phyloP scores from a whole-genome alignment of 1,140 invertebrate genomes.

The Melitaea cinxia region DNA sequence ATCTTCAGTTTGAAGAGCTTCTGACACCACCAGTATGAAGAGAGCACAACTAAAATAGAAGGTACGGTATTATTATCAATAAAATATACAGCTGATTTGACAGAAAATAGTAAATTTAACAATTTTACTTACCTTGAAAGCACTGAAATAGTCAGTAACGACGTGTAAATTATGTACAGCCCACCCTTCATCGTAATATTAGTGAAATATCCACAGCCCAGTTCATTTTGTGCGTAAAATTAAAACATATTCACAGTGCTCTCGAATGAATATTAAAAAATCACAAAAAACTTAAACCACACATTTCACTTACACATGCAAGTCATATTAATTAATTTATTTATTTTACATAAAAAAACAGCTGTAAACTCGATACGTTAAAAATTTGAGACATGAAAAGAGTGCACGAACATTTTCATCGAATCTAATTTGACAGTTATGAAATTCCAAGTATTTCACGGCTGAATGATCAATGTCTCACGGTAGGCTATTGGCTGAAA shows the following conservation, averaged over 20 bases:
- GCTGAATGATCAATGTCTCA: slow-evolving; percentile 30
- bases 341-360: slow-evolving; percentile 24
- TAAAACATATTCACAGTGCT: slow-evolving; percentile 65
- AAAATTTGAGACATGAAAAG: slow-evolving; percentile 55
- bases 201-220: slow-evolving; percentile 73
- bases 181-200: slow-evolving; percentile 83
- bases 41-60: slow-evolving; percentile 67
- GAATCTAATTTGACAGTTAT: slow-evolving; percentile 65
- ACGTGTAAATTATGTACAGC: slow-evolving; percentile 82
- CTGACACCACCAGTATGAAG: slow-evolving; percentile 72
- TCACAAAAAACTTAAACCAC: slow-evolving; percentile 43
- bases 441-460: slow-evolving; percentile 43
- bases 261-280: slow-evolving; percentile 42
- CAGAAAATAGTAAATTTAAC: slow-evolving; percentile 16
- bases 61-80: slow-evolving; percentile 1
- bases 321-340: slow-evolving; percentile 41
- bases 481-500: slow-evolving; percentile 48
- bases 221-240: slow-evolving; percentile 77
- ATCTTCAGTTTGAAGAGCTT: slow-evolving; percentile 62
- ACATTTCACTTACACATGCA: slow-evolving; percentile 43
- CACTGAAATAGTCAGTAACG: slow-evolving; percentile 82
- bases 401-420: slow-evolving; percentile 51
- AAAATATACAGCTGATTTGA: background rate
- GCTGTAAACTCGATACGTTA: slow-evolving; percentile 42
- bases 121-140: slow-evolving; percentile 77